Base-by-base conservation (phyloP, 2,888 invertebrate species). In the Acrocyrtus sp. region DNA sequence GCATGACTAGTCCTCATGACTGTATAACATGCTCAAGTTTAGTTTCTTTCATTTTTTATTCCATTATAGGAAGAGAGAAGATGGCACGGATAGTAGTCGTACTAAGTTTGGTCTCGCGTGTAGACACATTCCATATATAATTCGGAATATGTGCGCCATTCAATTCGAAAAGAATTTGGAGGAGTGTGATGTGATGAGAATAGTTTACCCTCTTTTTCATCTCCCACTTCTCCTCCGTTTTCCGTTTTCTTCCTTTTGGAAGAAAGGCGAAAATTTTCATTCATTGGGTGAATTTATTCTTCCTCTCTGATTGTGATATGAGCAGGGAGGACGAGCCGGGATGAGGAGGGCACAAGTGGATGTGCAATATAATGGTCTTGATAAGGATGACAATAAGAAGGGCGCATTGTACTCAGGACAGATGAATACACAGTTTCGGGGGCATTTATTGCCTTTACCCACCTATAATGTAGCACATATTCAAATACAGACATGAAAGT, bases 1-100 rank as follows among this genome's bases (percentile, higher is more conserved):
- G 72, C 72, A 72, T 72, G 72, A 61, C 65, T 72, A 72, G 65
- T 53, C 43, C 72, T 19, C 57, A 72, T 63, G 63, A 58, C 65
- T 58, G 5, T 69, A 72, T 62, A 69, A 70, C 62, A 26, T 48
- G 56, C 51, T 72, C 58, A 58, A 63, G 34, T 34, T 12, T 34
- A 34, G 34, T 34, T 53, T 27, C 29, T 53, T 53, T 34, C 53
- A 27, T 27, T 27, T 53, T 50, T 5, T 17, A 21, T 15, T 50
- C 8, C 5, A 21, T 19, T 34, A 34, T 34, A 34, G 34, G 6
- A 34, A 34, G n/a, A n/a, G n/a, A n/a, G n/a, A n/a, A n/a, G n/a
- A n/a, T n/a, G n/a, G n/a, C n/a, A n/a, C n/a, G n/a, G n/a, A n/a
- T n/a, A n/a, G n/a, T n/a, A n/a, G n/a, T n/a, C n/a, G n/a, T n/a